Evolutionary conservation across 2,888 invertebrate species (phyloP).

Genomic region (Stegophylla sp.): DNA sequence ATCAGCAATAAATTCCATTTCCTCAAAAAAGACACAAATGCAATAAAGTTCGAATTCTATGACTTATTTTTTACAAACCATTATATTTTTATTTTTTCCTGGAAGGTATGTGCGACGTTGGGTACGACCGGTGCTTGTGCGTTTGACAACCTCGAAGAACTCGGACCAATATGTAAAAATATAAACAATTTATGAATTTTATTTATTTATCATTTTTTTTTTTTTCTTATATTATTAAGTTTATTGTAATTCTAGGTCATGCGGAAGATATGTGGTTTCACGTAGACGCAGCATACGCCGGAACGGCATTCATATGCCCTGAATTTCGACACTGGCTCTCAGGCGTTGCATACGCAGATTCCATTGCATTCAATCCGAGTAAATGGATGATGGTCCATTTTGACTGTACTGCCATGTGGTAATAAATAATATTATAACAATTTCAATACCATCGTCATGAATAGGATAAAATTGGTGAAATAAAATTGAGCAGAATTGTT

Average conservation of each 20-base stretch:
- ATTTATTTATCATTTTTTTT: too few relatives aligned
- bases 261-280: conserved; percentile 92
- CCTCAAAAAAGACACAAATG: too few relatives aligned
- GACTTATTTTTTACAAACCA: not conserved
- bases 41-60: too few relatives aligned
- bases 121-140: conserved; percentile 97
- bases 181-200: too few relatives aligned
- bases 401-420: conserved; percentile 99
- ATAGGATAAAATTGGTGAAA: too few relatives aligned
- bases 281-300: conserved; percentile 97
- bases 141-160: conserved; percentile 83
- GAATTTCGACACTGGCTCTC: conserved; percentile 90
- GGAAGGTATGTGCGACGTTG: conserved; percentile 88
- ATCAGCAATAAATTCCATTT: too few relatives aligned
- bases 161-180: conserved; percentile 71
- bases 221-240: too few relatives aligned
- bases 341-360: conserved; percentile 91
- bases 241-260: conserved; percentile 67
- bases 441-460: not conserved
- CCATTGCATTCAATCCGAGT: conserved; percentile 97
- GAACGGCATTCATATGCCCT: conserved; percentile 93
- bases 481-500: too few relatives aligned
- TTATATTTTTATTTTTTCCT: conserved; percentile 7
- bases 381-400: conserved; percentile 99
- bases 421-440: conserved; percentile 62